Evolutionary conservation across 2,888 invertebrate genomes (phyloP).

Genomic region (Caenorhabditis wallacei): DNA sequence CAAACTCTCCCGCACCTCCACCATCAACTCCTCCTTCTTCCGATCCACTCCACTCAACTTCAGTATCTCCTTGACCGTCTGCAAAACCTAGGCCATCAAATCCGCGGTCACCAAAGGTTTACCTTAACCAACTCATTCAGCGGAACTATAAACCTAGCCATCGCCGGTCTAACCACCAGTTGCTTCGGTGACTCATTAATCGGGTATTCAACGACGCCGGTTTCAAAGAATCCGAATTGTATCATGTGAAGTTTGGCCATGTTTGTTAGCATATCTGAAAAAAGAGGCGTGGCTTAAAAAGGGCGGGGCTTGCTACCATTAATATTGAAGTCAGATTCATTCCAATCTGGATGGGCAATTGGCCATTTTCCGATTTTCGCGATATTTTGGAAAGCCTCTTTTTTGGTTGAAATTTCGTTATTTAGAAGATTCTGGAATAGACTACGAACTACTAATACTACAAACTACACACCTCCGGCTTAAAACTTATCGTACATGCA

Average conservation of each 20-base stretch:
- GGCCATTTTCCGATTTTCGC: conserved; percentile 42
- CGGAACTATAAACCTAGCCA: background rate
- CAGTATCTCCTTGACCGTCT: background rate
- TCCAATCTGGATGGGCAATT: conserved; percentile 20
- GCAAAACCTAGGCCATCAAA: background rate
- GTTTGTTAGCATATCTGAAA: conserved; percentile 37
- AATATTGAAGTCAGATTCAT: conserved; percentile 11
- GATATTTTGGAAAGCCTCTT: conserved; percentile 27
- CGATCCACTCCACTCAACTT: background rate
- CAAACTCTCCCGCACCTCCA: conserved; percentile 5
- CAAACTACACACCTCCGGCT: background rate
- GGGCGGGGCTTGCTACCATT: conserved; percentile 7
- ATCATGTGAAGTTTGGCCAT: conserved; percentile 22
- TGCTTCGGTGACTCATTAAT: conserved; percentile 9
- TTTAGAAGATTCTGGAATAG: background rate
- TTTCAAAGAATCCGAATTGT: conserved; percentile 27
- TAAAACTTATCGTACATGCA: too few relatives aligned
- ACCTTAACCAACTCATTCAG: conserved; percentile 7
- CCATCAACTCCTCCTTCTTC: background rate
- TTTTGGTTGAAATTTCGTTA: background rate
- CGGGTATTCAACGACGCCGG: conserved; percentile 8
- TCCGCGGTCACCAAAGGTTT: background rate
- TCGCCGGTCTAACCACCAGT: conserved; percentile 10
- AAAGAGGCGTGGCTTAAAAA: background rate
- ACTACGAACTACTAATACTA: conserved; percentile 1